Evolutionary conservation across 2,888 invertebrate species (phyloP), one percentile per base, ranked within the genome.

Genomic region (Phorcus lineatus): DNA sequence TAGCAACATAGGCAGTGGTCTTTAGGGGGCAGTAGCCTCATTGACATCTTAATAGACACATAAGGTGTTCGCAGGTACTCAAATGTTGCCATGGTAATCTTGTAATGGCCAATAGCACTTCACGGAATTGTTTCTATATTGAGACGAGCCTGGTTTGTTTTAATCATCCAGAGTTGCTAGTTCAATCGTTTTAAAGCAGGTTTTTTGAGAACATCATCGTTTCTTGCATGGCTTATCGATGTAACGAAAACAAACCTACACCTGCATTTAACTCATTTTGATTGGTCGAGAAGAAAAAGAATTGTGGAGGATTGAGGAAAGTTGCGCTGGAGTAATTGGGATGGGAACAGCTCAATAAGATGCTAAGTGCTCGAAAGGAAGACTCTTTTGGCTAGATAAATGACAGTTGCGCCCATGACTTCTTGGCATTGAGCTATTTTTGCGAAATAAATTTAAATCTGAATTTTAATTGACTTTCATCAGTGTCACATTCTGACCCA

Each of bases 101-200:
- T n/a, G 47, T 70, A 70, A 70, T 70, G 70, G 70, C 70, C 70
- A 70, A 28, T 70, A 40, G 70, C 70, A 70, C 31, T 70, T 36
- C 70, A 19, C 36, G 40, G 36, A 40, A 70, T 70, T 31, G 40
- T 70, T 70, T 70, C 70, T 70, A 70, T 70, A 36, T 70, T 19
- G 17, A 36, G 70, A 22, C 62, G 16, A 28, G 36, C 31, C 70
- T 13, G 40, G 70, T 40, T 70, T 40, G 70, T 70, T 70, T 70
- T 70, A 70, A 70, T 70, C 70, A 70, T 24, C 40, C 36, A n/a
- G 70, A 36, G 70, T 36, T 70, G 70, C 28, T 40, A 31, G 70
- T 70, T 31, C 40, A 31, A 47, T 47, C 47, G 4, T 47, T 47
- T 47, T 13, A 47, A 47, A 13, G 47, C 47, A 47, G 47, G 47